Evolutionary conservation across 1,140 invertebrate species (phyloP), one percentile per base, ranked within the genome.

Genomic region (Homalodisca vitripennis): DNA sequence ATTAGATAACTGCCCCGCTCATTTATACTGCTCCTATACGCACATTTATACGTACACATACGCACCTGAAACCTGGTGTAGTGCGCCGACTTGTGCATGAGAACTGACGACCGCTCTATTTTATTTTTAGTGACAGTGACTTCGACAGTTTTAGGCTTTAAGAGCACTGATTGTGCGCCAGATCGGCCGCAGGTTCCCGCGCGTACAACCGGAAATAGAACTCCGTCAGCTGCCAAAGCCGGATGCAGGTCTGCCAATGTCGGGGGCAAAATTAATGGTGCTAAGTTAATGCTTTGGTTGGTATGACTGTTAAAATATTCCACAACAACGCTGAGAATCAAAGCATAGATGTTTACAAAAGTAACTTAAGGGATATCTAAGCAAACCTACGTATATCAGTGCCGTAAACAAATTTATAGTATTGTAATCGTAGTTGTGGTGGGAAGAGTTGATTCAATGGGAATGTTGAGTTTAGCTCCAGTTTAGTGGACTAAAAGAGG

Each of bases 131-230:
- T 60, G 55, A 60, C 55, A 10, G 14, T 3, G 55, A 60, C 55
- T 60, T 60, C 55, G 55, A 60, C 55, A 60, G 55, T 60, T 60
- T 60, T 60, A 60, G 55, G 55, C 55, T 60, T 60, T 27, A 60
- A 60, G 55, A 12, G 55, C 26, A 3, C 55, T 30, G 55, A 60
- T 60, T 60, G 55, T 60, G 55, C 55, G 55, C 55, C 55, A 60
- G 29, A 27, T 60, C n/a, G 55, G 22, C 55, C 55, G 12, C 55
- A 30, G 55, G 29, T 60, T 26, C 48, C 55, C 26, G 26, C 26
- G 55, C 22, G 29, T 60, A 60, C 29, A 26, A 60, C 55, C 55
- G 55, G 55, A 60, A 60, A 60, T 60, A 60, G 55, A 60, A 60
- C 55, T 10, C 3, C 6, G 14, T 27, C 14, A 13, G 10, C 24